Base-by-base conservation (phyloP, 2,888 invertebrate species). In the Mesochorus sp. region DNA sequence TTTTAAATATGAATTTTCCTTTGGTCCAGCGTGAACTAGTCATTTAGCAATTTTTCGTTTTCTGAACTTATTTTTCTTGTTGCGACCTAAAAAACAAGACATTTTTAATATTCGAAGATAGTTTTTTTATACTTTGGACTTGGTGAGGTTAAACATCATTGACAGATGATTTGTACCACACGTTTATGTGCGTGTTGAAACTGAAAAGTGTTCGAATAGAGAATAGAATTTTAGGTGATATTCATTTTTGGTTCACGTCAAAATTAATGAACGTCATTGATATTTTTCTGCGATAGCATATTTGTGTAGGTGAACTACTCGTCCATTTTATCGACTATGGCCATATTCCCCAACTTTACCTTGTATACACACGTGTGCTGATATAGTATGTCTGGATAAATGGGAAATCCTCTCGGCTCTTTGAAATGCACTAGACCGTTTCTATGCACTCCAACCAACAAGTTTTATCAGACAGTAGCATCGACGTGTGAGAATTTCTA, bases 401-500 rank as follows among this genome's bases (percentile, higher is more conserved):
- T 61, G 59, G 51, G 19, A 51, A 61, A 61, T 31, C 39, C 26
- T 49, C n/a, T 49, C 53, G 39, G 14, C 49, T 10, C 49, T 37
- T 37, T 51, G 21, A 28, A 47, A 68, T 34, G 57, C 57, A 44
- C 68, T 68, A 44, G 57, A 68, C 31, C 57, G 21, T 37, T 21
- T 21, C 37, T 57, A 44, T 49, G 39, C 44, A 21, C 53, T 21
- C 12, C 51, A 10, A 39, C 42, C 31, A 10, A 19, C 37, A 57
- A 73, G 21, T 73, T 73, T 73, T 73, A 73, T 73, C 72, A 55
- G 72, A 64, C 55, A 47, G 31, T 64, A 53, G 39, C 37, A 53
- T 53, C 42, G 39, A 42, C 24, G 55, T 55, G 21, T 37, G n/a
- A n/a, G n/a, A n/a, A n/a, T n/a, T 3, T 34, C 10, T 57, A n/a